phyloP scores from a whole-genome alignment of 2,797 vertebrate genomes.

The Helostoma temminkii region DNA sequence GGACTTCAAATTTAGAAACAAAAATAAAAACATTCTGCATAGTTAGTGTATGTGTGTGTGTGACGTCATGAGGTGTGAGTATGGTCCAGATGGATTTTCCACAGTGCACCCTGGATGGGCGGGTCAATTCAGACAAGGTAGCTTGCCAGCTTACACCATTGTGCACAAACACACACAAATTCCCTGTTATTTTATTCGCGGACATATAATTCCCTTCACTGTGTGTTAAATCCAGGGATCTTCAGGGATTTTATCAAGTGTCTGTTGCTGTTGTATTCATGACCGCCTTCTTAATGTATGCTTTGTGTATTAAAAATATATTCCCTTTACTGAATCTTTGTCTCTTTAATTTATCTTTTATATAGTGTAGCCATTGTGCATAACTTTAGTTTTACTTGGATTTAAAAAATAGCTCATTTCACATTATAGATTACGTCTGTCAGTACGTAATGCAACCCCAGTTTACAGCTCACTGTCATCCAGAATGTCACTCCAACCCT shows the following conservation, averaged over 20 bases:
- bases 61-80: constrained; percentile 69
- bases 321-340: too few relatives aligned
- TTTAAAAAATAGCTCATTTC: too few relatives aligned
- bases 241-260: background rate
- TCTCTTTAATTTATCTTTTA: too few relatives aligned
- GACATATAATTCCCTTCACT: constrained; percentile 49
- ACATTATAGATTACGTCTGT: too few relatives aligned
- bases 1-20: constrained; percentile 63
- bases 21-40: constrained; percentile 57
- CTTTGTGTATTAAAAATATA: background rate
- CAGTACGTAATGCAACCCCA: constrained; percentile 6
- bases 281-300: constrained; percentile 9
- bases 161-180: constrained; percentile 11
- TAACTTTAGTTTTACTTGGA: too few relatives aligned
- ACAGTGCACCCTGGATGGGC: constrained; percentile 78
- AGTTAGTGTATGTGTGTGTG: constrained; percentile 16
- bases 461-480: constrained; percentile 49
- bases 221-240: constrained; percentile 32
- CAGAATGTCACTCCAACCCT: constrained; percentile 30
- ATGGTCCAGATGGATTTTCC: constrained; percentile 84
- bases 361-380: too few relatives aligned
- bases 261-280: background rate
- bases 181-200: constrained; percentile 40
- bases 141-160: constrained; percentile 53
- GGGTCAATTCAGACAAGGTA: constrained; percentile 51